Percentiles rank a stretch among this genome's conserved stretches.
These are phyloP conservation scores for Cygnus atratus DNA, from an alignment of 2,113 vertebrate species.

Conservation along the genomic window DNA sequence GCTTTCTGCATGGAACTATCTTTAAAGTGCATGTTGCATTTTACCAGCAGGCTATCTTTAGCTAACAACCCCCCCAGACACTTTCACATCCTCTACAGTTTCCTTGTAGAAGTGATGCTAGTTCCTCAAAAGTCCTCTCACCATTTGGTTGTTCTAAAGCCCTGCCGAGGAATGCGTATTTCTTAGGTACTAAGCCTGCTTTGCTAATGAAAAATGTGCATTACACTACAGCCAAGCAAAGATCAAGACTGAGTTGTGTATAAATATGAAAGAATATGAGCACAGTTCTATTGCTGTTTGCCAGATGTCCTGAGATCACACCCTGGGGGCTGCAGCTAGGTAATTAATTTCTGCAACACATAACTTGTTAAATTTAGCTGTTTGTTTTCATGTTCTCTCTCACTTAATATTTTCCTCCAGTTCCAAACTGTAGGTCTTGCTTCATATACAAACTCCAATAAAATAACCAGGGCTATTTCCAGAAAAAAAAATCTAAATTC, in stretches of 20 bases:
- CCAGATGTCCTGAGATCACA: slow-evolving; percentile 42
- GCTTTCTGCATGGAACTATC: background rate
- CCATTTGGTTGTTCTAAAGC: background rate
- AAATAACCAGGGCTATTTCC: background rate
- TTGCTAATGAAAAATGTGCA: background rate
- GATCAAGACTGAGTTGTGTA: background rate
- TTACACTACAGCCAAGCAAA: background rate
- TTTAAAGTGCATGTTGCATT: background rate
- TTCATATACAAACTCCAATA: background rate
- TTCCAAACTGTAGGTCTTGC: background rate
- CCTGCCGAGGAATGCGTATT: background rate
- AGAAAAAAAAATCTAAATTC: background rate
- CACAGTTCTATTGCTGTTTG: background rate
- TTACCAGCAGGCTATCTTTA: background rate
- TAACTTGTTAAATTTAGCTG: background rate
- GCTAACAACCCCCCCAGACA: background rate
- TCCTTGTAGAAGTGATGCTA: background rate
- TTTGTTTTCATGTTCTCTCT: slow-evolving; percentile 25
- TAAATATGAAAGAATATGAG: background rate
- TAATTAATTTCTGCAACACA: slow-evolving; percentile 37
- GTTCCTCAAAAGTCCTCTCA: background rate
- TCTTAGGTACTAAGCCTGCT: background rate
- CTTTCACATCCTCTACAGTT: background rate
- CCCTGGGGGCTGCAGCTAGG: background rate
- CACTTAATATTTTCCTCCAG: background rate